These are phyloP conservation scores for Saguinus imperator DNA, from an alignment of 2,113 vertebrate species.

Conservation along the genomic window DNA sequence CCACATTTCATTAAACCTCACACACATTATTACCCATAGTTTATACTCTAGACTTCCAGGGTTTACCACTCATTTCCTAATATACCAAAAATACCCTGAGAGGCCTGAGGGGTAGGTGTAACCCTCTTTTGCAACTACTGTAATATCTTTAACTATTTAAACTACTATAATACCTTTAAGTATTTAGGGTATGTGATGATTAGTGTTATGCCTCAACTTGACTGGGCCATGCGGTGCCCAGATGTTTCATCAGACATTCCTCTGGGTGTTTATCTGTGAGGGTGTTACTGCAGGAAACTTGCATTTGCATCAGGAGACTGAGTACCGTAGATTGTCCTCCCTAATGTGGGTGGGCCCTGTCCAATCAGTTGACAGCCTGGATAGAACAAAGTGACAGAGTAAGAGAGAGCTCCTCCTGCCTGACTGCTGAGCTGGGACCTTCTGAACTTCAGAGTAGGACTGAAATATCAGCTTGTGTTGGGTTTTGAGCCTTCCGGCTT, in stretches of 20 bases:
- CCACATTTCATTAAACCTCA: not conserved
- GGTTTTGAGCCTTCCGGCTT: not conserved
- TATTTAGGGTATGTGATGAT: fast-evolving
- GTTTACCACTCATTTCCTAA: not conserved
- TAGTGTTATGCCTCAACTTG: not conserved
- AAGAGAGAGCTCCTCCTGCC: not conserved
- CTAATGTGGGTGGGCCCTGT: not conserved
- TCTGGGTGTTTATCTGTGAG: not conserved
- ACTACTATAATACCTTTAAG: not conserved
- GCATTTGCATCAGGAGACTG: not conserved
- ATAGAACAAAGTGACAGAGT: not conserved
- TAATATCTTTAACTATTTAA: not conserved
- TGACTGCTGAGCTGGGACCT: not conserved
- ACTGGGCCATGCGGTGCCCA: too few species aligned
- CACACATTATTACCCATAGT: not conserved
- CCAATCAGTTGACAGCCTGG: too few species aligned
- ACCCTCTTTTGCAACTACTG: too few species aligned
- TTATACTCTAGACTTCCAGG: not conserved
- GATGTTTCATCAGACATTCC: not conserved
- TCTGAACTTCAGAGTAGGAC: not conserved
- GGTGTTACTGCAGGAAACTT: not conserved
- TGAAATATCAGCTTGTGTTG: not conserved
- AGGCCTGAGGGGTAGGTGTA: too few species aligned
- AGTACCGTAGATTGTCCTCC: too few species aligned
- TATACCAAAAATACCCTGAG: not conserved